phyloP scores from a whole-genome alignment of 2,797 vertebrate genomes.

The Lindbergichthys nudifrons region DNA sequence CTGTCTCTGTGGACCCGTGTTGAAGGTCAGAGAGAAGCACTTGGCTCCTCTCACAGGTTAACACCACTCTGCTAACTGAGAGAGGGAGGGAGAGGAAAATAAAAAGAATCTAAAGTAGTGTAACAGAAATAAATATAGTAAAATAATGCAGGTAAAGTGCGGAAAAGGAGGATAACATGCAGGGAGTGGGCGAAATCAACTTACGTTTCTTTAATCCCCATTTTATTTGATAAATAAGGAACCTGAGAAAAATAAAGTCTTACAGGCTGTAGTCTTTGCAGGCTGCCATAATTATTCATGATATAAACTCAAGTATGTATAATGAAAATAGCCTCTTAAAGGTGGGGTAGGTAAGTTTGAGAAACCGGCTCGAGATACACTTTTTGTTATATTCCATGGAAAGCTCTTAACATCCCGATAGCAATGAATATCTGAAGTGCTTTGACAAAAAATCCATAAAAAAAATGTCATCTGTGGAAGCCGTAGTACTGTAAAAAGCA shows the following conservation, averaged over 20 bases:
- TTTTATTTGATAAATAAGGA: slow-evolving; percentile 6
- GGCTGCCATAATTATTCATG: not conserved
- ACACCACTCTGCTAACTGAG: slow-evolving; percentile 39
- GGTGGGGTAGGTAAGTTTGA: no score
- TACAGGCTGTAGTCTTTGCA: no score
- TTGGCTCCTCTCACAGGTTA: slow-evolving; percentile 44
- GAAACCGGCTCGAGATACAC: no score
- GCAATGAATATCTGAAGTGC: no score
- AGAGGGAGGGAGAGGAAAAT: slow-evolving; percentile 27
- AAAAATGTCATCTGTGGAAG: no score
- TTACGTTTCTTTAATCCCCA: not conserved
- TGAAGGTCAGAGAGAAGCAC: slow-evolving; percentile 67
- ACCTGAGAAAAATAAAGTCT: not conserved
- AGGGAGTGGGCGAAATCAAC: not conserved
- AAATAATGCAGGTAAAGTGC: slow-evolving; percentile 13
- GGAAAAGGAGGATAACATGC: slow-evolving; percentile 5
- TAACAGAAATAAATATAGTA: slow-evolving; percentile 29
- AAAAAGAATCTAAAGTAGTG: slow-evolving; percentile 38
- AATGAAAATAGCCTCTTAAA: not conserved
- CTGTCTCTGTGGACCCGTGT: slow-evolving; percentile 42
- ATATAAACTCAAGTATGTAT: not conserved
- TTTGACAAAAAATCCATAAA: no score
- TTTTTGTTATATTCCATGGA: no score
- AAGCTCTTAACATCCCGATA: no score
- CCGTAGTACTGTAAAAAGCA: no score